Percentiles rank a stretch among this genome's conserved stretches.
These are phyloP conservation scores for Symphodus melops DNA, from an alignment of 2,113 vertebrate species.

Conservation along the genomic window DNA sequence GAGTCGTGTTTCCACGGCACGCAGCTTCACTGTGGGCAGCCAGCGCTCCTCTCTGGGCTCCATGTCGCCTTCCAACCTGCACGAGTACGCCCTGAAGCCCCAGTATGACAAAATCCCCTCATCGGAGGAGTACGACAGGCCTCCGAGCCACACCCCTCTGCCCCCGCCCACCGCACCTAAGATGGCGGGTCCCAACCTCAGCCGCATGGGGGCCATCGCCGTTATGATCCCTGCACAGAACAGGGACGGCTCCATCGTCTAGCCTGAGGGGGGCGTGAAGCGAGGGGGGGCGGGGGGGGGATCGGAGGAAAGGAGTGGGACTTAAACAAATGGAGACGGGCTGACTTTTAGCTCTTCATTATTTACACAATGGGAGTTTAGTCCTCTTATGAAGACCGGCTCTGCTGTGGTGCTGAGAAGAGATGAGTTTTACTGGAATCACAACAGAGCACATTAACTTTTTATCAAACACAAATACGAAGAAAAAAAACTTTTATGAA, in stretches of 20 bases:
- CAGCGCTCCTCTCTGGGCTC: conserved; percentile 97
- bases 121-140: conserved; percentile 88
- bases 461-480: conserved; percentile 63
- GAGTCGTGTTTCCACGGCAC: conserved; percentile 93
- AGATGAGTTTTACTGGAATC: conserved; percentile 45
- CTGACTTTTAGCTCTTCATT: conserved; percentile 49
- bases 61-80: conserved; percentile 98
- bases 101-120: conserved; percentile 94
- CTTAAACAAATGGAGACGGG: conserved; percentile 47
- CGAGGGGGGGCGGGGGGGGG: conserved; percentile 4
- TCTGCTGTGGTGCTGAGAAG: conserved; percentile 54
- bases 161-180: conserved; percentile 84
- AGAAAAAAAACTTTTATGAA: conserved; percentile 46
- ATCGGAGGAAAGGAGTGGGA: conserved; percentile 18
- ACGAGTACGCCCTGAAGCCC: conserved; percentile 90
- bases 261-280: conserved; percentile 58
- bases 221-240: conserved; percentile 98
- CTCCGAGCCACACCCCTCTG: conserved; percentile 84
- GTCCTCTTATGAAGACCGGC: conserved; percentile 50
- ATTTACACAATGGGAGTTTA: conserved; percentile 39
- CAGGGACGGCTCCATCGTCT: conserved; percentile 97
- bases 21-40: conserved; percentile 93
- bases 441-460: conserved; percentile 65
- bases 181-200: conserved; percentile 95
- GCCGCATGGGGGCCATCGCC: conserved; percentile 95